Percentiles rank a stretch among this genome's conserved stretches.
These are phyloP conservation scores for Eolophus roseicapilla DNA, from an alignment of 2,113 vertebrate species.

Conservation along the genomic window DNA sequence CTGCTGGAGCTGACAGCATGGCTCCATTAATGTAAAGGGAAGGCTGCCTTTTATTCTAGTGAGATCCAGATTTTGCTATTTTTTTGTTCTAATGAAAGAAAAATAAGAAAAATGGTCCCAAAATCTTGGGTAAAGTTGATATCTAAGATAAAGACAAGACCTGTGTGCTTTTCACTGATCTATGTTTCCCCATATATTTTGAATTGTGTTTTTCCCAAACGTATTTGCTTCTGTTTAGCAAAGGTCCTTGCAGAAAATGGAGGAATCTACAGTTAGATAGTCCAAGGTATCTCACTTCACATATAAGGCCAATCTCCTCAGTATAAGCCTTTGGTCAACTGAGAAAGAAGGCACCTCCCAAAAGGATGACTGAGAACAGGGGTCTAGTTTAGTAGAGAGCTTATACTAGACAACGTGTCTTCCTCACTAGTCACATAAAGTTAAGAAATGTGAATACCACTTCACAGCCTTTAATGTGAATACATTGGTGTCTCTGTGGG, in stretches of 20 bases:
- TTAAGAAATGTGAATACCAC: neutral
- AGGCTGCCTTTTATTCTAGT: neutral
- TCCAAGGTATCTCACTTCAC: neutral
- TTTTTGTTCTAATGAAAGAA: neutral
- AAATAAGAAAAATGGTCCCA: neutral
- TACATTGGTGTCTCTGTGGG: neutral
- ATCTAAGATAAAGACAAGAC: neutral
- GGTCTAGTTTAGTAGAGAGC: neutral
- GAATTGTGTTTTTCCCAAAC: neutral
- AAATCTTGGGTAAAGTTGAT: neutral
- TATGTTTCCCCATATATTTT: neutral
- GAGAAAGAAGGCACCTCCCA: neutral
- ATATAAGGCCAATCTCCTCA: neutral
- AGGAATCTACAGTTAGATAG: neutral
- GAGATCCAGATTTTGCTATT: neutral
- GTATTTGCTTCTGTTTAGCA: neutral
- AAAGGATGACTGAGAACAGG: neutral
- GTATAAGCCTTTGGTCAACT: neutral
- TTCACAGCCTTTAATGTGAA: neutral
- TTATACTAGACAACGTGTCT: neutral
- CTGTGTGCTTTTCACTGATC: neutral
- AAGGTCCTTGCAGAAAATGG: neutral
- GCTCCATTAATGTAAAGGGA: neutral
- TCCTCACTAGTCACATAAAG: neutral
- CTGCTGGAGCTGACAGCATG: neutral